Evolutionary conservation across 2,888 invertebrate species (phyloP), one percentile per base, ranked within the genome.

Genomic region (Syritta pipiens): DNA sequence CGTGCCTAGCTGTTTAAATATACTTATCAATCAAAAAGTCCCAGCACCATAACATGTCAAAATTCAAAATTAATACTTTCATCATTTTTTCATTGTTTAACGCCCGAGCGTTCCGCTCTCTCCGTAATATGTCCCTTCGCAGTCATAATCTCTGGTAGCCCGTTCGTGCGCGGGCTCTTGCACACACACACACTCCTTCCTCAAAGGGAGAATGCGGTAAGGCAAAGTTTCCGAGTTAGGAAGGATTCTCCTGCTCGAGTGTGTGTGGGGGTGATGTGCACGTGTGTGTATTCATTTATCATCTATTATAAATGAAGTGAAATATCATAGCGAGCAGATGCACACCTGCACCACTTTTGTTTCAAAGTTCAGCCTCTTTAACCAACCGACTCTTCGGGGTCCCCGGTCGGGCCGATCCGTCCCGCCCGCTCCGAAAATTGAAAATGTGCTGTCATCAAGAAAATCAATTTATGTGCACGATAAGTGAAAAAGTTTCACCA

Each of bases 401-500:
- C 20, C 5, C 10, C n/a, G 22, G 22, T 10, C 14, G n/a, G 2
- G 17, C 9, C 32, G 4, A 4, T 44, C 42, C 22, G 20, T 9
- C 22, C 12, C 24, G 30, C 35, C 51, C 14, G 57, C 49, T 57
- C 35, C 30, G 60, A 79, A 68, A 74, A 79, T 79, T 79, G 79
- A 79, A 79, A 74, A 79, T 79, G 67, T 79, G 79, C 79, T 79
- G 79, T 79, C 79, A 79, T 79, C 79, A 79, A 60, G 79, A 79
- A 83, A 83, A 83, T 83, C 83, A 83, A 83, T 83, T 83, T 83
- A 83, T 83, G 82, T 82, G 83, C 79, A 82, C 74, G 82, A 81
- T 83, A 83, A 83, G 83, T 83, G 83, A 83, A 83, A 83, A 83
- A 83, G 71, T 83, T 83, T 83, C 81, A 67, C 82, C 83, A 83